phyloP scores from a whole-genome alignment of 2,113 vertebrate genomes.

The Pedetes capensis region DNA sequence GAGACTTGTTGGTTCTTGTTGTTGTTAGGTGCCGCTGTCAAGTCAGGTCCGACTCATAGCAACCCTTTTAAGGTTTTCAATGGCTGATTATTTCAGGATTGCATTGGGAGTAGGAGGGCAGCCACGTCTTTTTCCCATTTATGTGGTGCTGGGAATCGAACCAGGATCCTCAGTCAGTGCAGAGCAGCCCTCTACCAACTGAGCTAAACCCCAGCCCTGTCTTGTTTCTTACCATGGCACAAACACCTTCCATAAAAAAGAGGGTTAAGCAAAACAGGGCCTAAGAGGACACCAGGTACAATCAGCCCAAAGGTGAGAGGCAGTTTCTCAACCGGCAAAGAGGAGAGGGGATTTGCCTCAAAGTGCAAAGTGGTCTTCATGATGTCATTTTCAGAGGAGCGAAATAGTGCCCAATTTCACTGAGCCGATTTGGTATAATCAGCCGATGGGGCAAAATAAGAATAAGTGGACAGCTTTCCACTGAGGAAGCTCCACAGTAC shows the following conservation, averaged over 20 bases:
- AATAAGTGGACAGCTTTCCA: constrained; percentile 23
- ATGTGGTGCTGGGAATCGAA: too few species aligned
- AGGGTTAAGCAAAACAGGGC: neutral
- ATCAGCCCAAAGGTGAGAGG: neutral
- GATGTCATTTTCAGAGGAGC: neutral
- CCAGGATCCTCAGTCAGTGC: too few species aligned
- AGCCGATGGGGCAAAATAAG: constrained; percentile 26
- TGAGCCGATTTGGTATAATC: constrained; percentile 4
- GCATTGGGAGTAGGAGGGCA: too few species aligned
- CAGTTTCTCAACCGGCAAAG: too few species aligned
- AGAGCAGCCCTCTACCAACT: too few species aligned
- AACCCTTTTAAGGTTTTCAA: too few species aligned
- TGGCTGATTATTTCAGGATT: too few species aligned
- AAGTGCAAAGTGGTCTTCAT: neutral
- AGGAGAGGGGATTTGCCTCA: neutral
- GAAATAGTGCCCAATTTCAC: neutral
- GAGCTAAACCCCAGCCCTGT: too few species aligned
- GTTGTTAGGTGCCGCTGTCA: too few species aligned
- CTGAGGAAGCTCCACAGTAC: neutral
- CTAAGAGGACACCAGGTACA: neutral
- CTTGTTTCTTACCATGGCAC: neutral
- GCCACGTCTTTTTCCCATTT: too few species aligned
- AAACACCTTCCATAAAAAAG: neutral
- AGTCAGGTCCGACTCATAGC: too few species aligned
- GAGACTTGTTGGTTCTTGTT: too few species aligned